Evolutionary conservation across 2,797 vertebrate species (phyloP).

Genomic region (Spinus olivaceus): DNA sequence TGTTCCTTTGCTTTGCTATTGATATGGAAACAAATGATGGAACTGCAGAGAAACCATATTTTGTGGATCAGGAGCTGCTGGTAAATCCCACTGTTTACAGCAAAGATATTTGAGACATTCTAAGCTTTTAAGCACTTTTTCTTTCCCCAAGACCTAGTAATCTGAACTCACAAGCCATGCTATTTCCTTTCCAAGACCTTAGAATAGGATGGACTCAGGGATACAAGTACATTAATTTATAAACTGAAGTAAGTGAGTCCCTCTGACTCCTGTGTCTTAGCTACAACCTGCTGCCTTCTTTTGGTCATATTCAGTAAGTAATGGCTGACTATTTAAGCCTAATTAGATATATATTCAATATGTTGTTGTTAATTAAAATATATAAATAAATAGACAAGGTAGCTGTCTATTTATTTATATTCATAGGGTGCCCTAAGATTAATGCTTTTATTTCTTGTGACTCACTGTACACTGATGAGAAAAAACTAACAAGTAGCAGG

Average conservation of each 20-base stretch:
- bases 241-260: background rate
- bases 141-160: background rate
- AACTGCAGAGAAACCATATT: constrained; percentile 76
- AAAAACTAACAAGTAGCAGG: background rate
- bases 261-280: background rate
- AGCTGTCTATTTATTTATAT: background rate
- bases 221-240: background rate
- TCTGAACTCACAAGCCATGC: background rate
- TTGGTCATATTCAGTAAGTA: background rate
- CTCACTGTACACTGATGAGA: background rate
- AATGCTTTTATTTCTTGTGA: background rate
- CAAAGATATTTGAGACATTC: background rate
- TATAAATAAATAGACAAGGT: background rate
- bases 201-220: background rate
- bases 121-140: background rate
- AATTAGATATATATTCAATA: background rate
- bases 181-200: background rate
- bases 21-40: constrained; percentile 81
- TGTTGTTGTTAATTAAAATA: background rate
- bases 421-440: background rate
- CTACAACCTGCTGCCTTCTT: background rate
- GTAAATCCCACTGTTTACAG: constrained; percentile 60
- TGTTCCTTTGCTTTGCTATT: constrained; percentile 77
- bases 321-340: background rate
- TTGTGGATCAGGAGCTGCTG: constrained; percentile 77